Base-by-base conservation (phyloP, 1,140 invertebrate genomes). In the Temnothorax curvispinosus region DNA sequence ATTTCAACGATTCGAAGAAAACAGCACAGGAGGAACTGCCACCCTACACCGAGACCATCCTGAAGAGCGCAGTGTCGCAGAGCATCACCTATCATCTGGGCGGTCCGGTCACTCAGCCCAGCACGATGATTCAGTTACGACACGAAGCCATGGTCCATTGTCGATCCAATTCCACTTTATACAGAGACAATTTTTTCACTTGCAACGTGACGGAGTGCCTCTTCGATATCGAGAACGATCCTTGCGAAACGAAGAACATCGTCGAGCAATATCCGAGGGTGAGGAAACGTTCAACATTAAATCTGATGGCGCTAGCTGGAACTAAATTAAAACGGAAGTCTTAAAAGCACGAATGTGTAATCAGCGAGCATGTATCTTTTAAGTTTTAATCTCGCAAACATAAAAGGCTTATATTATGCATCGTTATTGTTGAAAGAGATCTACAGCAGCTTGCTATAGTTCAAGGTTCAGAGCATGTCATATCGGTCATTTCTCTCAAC, bases 211-310 rank as follows among this genome's bases (percentile, higher is more conserved):
- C 94, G 7, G 96, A 97, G 21, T 97, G 97, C 89, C 95, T 97
- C 7, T 97, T 97, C 90, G 96, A 97, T 88, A 95, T 97, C 78
- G 92, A 95, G 2, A 93, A 93, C 41, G 97, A 97, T 95, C 97
- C 97, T 0, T 97, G 97, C 92, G 97, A 97, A 92, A 96, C 95
- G 5, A 95, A 94, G 41, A 97, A 97, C 89, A 92, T 97, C 13
- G 95, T 94, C 1, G 92, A 91, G 38, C 91, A 93, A 18, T 95
- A 96, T 91, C 92, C 94, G 3, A 92, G 93, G 71, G 95, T 95
- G 84, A 92, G 89, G 44, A 52, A 64, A 27, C 6, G 0, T 38
- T 65, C n/a, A 4, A 47, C 6, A 8, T 78, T 35, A 32, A 78
- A 52, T 15, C 13, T 47, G 11, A n/a, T 1, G 21, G 41, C 7